Percentiles rank a stretch among this genome's conserved stretches.
Evolutionary conservation across 2,888 invertebrate species (phyloP).

Genomic region (Phaedon cochleariae): DNA sequence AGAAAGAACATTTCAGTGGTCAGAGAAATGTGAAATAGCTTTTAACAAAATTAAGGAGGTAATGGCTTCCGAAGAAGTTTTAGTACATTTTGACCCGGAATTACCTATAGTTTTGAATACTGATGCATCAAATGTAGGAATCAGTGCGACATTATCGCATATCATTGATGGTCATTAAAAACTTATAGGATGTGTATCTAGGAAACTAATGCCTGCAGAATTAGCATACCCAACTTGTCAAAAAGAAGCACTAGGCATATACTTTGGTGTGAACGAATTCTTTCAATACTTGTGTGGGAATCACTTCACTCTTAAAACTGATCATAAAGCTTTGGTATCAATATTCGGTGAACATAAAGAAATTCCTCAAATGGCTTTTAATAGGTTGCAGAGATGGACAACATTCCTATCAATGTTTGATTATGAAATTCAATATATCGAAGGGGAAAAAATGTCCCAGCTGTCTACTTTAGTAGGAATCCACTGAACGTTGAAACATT

Average conservation of each 20-base stretch:
- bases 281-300: conserved; percentile 4
- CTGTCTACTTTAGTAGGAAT: not conserved
- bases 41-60: conserved; percentile 26
- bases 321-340: conserved; percentile 7
- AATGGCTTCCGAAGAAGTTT: conserved; percentile 14
- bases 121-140: conserved; percentile 19
- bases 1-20: conserved; percentile 22
- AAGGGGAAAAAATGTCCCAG: conserved; percentile 1
- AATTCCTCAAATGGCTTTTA: conserved; percentile 1
- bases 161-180: conserved; percentile 11
- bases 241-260: conserved; percentile 11
- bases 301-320: conserved; percentile 3
- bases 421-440: conserved; percentile 9
- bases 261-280: conserved; percentile 13
- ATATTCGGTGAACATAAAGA: not conserved
- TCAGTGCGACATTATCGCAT: conserved; percentile 17
- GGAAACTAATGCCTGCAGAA: conserved; percentile 24
- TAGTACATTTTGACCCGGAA: conserved; percentile 27
- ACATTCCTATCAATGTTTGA: conserved; percentile 6
- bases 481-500: not conserved
- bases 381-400: not conserved
- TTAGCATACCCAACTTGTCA: conserved; percentile 2
- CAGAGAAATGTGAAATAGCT: conserved; percentile 20
- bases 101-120: conserved; percentile 21
- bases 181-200: conserved; percentile 17